Evolutionary conservation across 2,113 vertebrate species (phyloP), one percentile per base, ranked within the genome.

Genomic region (Callopanchax toddi): DNA sequence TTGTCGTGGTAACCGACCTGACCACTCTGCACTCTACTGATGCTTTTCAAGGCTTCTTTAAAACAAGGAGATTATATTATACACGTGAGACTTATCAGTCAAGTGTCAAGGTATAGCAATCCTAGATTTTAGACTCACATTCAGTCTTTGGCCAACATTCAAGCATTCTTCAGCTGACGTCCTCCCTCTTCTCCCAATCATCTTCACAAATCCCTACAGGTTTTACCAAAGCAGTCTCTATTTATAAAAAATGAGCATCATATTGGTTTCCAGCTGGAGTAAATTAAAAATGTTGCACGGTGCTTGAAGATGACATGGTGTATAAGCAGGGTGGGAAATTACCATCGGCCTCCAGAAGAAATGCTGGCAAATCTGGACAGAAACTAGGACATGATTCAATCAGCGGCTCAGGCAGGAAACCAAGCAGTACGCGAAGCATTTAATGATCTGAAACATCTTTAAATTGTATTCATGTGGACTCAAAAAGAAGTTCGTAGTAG

Each of bases 241-340:
- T 57, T 60, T 66, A 60, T 54, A 48, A 15, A 77, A 44, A 23
- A n/a, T 32, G 53, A 66, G 64, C 64, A 76, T 78, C 65, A 64
- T 72, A 82, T 67, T 74, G 65, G 74, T 76, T 71, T 82, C 71
- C 55, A 78, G 48, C 69, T 60, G 60, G 57, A 74, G 62, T 53
- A 82, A 59, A 80, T 82, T 73, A 72, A 68, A 78, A 74, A n/a
- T 60, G 57, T 52, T 44, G 57, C 66, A 71, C n/a, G 60, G 55
- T 53, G 63, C 45, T 66, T 20, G 42, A 40, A 76, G 53, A 74
- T 73, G 76, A 60, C n/a, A n/a, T n/a, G n/a, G n/a, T n/a, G n/a
- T n/a, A n/a, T n/a, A 61, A 71, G 11, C 40, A 3, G 29, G 36
- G 51, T 66, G 58, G 46, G 59, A 80, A 84, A 76, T 57, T 78